Base-by-base conservation (phyloP, 2,888 invertebrate genomes). In the Imbricaverruca yamaguchii region DNA sequence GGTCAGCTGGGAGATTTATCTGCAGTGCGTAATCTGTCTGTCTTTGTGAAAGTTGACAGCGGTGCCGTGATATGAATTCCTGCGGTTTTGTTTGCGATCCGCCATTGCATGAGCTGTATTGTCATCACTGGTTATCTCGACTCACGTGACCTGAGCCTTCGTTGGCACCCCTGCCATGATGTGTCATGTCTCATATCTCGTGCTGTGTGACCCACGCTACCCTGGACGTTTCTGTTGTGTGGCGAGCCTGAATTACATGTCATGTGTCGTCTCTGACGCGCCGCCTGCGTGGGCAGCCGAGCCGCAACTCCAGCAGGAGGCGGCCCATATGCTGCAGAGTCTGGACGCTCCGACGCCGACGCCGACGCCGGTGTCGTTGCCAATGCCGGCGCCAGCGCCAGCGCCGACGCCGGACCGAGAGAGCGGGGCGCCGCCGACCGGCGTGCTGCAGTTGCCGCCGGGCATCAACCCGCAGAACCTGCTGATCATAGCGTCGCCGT, bases 401-500 rank as follows among this genome's bases (percentile, higher is more conserved):
- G 12, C 15, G 12, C 59, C 59, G 59, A 59, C 59, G 74, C 53
- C 53, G 74, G 21, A 39, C 39, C 39, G 39, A 39, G 39, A 39
- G 39, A 39, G 4, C 39, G 39, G 1, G 0, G 8, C 8, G 53
- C 21, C 21, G 74, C 74, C 53, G 21, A 1, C 21, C 55, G 55
- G 55, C 53, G 74, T 74, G 55, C 55, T 74, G 53, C 74, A 74
- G 74, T 55, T 74, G 74, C 74, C 74, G 53, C 21, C 74, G 18
- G 74, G 74, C 55, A 21, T 55, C 74, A 74, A 74, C 74, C 74
- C 55, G 55, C 74, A 74, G 74, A 74, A 74, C 74, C 74, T 74
- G 74, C 74, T 74, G 21, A 74, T 74, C 74, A 74, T 74, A 53
- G 74, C 74, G 21, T 74, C 74, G 21, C 74, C 74, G 74, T 74